Base-by-base conservation (phyloP, 2,888 invertebrate genomes). In the Tortrix viridana region DNA sequence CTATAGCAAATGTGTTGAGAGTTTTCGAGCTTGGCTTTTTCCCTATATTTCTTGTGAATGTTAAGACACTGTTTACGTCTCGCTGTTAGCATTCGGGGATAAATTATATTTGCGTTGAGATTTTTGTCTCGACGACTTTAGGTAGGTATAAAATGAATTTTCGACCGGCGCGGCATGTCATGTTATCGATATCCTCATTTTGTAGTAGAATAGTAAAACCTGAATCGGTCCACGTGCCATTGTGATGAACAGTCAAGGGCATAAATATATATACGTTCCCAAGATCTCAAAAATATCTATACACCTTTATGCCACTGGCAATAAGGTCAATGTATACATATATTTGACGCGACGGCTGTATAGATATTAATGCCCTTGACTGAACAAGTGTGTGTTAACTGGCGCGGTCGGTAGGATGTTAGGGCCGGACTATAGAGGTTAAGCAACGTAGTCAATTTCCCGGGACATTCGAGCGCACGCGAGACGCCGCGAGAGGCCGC, bases 381-480 rank as follows among this genome's bases (percentile, higher is more conserved):
- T n/a, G n/a, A n/a, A 86, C 85, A 88, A 85, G 76, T 69, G 69
- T 72, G 73, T 86, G 82, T 84, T 85, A 79, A 85, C 85, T 82
- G 71, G 68, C 73, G 75, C 43, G 48, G 43, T 14, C 18, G 57
- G 61, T 52, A 47, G 37, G 37, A 20, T 38, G 16, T 62, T 47
- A 62, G 37, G 23, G 23, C 52, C 50, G 38, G 37, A 22, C 47
- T 46, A 32, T 32, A 57, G 57, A 47, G 47, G 32, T 48, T 53
- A 38, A 20, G 82, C 75, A 87, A 88, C 86, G 82, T 87, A 83
- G 90, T 91, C 89, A 90, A 91, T 91, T 90, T 80, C 75, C 73
- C 72, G 77, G 76, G 77, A 80, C 80, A 77, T 76, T 75, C 68
- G 71, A 79, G 79, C 85, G 83, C 81, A 80, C 83, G 80, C 69